Evolutionary conservation across 2,797 vertebrate genomes (phyloP), one percentile per base, ranked within the genome.

Genomic region (Nannoperca australis): DNA sequence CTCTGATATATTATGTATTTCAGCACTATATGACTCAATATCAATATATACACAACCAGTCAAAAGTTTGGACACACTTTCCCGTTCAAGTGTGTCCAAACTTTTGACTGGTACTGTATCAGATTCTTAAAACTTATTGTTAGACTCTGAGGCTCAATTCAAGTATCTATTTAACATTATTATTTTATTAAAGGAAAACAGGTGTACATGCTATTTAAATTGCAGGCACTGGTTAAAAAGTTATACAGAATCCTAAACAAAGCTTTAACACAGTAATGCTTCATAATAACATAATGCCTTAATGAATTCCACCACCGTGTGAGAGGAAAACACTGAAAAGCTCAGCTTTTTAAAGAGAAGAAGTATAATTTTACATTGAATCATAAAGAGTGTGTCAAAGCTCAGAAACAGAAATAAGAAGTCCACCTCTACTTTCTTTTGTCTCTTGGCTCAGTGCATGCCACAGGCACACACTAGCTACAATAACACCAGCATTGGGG

Each of bases 281-380:
- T 13, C 2, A 42, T 55, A 65, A 59, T 34, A 49, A 65, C 38
- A 45, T 32, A 63, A 12, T 40, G 32, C 36, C 7, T 64, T 24
- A 6, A 56, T 20, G 20, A 51, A 40, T 67, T 30, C 15, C 70
- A 69, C 14, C 5, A 18, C 14, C 17, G 17, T 50, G 69, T 38
- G 27, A 40, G 24, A 34, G 7, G 15, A 83, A 36, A 65, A n/a
- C 30, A 36, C 9, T 34, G 42, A 70, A 67, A 60, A 54, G n/a
- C 36, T 60, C 11, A 42, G 24, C 8, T 50, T 61, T 82, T 58
- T 30, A 27, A 69, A 49, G 42, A 38, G 17, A 67, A n/a, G 1
- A 61, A 56, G 50, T 58, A 62, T 51, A 66, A 70, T 59, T 78
- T 30, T 6, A 42, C 58, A n/a, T 49, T 51, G 32, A 78, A 78